Conservation (phyloP, 2,797 vertebrate species). For the Pogoniulus pusillus region DNA sequence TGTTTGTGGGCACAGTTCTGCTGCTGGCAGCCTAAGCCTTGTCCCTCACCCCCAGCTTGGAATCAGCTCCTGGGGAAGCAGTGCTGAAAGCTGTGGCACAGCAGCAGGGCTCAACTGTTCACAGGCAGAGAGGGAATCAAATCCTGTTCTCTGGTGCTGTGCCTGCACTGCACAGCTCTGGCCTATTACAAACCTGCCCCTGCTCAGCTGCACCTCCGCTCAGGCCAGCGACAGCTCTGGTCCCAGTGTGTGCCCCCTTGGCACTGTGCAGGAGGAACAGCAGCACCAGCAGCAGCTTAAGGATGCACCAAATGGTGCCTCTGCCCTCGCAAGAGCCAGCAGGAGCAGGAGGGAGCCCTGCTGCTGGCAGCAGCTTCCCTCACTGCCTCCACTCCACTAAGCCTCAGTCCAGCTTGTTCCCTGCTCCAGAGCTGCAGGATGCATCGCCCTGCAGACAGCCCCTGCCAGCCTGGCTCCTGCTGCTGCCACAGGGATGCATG, state of each 20-base stretch:
- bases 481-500: not conserved
- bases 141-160: no score
- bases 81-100: not conserved
- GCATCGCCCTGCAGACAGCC: no score
- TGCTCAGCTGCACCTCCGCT: not conserved
- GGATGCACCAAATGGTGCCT: not conserved
- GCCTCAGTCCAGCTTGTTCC: no score
- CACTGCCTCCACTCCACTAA: no score
- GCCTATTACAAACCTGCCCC: not conserved
- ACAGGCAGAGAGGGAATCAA: not conserved
- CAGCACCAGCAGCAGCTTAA: not conserved
- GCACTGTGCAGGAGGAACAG: not conserved
- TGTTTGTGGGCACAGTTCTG: slow-evolving; percentile 57
- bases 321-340: not conserved
- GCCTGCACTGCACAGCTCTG: not conserved
- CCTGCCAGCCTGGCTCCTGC: not conserved
- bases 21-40: slow-evolving; percentile 1
- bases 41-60: not conserved
- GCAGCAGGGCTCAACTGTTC: not conserved
- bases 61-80: slow-evolving; percentile 3
- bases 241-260: not conserved
- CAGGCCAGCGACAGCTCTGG: not conserved
- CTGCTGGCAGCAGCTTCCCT: no score
- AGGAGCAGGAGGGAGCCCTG: not conserved
- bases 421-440: no score